Base-by-base conservation (phyloP, 2,888 invertebrate species). In the Eledone cirrhosa region DNA sequence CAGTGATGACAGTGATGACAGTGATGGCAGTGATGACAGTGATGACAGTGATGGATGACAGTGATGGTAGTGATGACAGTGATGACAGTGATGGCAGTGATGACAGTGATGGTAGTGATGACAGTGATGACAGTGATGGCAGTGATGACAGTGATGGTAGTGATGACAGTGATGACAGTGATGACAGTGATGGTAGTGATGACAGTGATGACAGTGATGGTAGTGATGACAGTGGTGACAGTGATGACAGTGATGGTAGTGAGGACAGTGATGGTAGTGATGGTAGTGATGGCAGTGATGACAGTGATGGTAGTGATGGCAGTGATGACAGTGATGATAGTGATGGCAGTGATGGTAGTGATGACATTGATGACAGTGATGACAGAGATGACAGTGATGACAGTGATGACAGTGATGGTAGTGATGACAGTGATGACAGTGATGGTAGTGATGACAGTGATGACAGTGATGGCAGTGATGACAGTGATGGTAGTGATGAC, bases 81-180 rank as follows among this genome's bases (percentile, higher is more conserved):
- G n/a, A n/a, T n/a, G n/a, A n/a, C 27, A 27, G 29, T 24, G 19
- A 27, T 27, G 53, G n/a, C 53, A 59, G 53, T 22, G 27, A 41
- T 65, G 78, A 29, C 33, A 19, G 31, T 41, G 31, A 27, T 19
- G 31, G 65, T 78, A 59, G 24, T 31, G 33, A 65, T 27, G 78
- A 41, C 19, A 33, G 31, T 31, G 29, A 24, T 16, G 14, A 53
- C 59, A 27, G 59, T 22, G 77, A 53, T 27, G 53, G 13, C 53
- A 27, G 77, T 16, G 77, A 77, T 48, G 53, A 53, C 53, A 65
- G 16, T 33, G 53, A 59, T 77, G 77, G 24, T 53, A 48, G 48
- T 48, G 48, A n/a, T 48, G 77, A 53, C 27, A 27, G 53, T 59
- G 48, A 53, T 22, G 53, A 22, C 29, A 27, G n/a, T 72, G 72